Base-by-base conservation (phyloP, 1,140 invertebrate genomes). In the Diorhabda sublineata region DNA sequence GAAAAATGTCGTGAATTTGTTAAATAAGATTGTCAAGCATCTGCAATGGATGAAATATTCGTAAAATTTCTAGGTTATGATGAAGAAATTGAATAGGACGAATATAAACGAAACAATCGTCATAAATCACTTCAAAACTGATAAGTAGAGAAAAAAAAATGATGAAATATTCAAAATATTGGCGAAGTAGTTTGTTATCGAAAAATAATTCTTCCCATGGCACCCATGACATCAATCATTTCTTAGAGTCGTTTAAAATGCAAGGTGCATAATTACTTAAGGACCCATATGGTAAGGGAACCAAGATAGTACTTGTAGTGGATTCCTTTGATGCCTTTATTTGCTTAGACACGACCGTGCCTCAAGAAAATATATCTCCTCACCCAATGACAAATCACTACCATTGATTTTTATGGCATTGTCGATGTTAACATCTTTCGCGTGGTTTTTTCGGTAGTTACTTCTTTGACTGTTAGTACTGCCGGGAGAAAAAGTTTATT, bases 401-500 rank as follows among this genome's bases (percentile, higher is more conserved):
- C 61, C 60, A 65, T 63, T 69, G 64, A 69, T 69, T 69, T 69
- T 69, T 69, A 69, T 69, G 63, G 68, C 47, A 62, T 45, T 67
- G 65, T 58, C 64, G 58, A 69, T 69, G 68, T 69, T 58, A 64
- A 69, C 68, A 69, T 69, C 63, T 47, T 65, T 69, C 56, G 68
- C 47, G 45, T n/a, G 58, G 47, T 68, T 64, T 62, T 62, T 68
- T 64, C 45, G 67, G 67, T 56, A 58, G 45, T 59, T 63, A 63
- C 67, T 63, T 52, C 47, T 52, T 52, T n/a, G 47, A 52, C 47
- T 52, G 47, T 52, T 52, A 52, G 45, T 56, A 62, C 60, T 63
- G 52, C 41, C 52, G 45, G 71, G 66, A 52, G 47, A 74, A 74
- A 72, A 74, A 70, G 44, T 72, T 73, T 74, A 74, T 74, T 73